Evolutionary conservation across 2,797 vertebrate genomes (phyloP), one percentile per base, ranked within the genome.

Genomic region (Benthosema pterotum): DNA sequence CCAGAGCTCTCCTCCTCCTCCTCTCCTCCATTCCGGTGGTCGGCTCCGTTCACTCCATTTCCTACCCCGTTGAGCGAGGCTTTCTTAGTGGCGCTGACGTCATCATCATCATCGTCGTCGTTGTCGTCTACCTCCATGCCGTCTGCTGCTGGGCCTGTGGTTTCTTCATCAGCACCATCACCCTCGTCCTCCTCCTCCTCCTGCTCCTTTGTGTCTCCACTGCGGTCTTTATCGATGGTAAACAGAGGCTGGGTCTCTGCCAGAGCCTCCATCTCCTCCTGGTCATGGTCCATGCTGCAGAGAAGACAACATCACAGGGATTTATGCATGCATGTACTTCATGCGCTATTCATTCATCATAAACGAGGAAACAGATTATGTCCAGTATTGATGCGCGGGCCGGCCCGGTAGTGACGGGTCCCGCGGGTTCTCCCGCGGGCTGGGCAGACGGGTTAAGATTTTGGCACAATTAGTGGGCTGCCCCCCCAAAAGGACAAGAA

Each of bases 191-290:
- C 54, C 32, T 85, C 74, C 0, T 83, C 77, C 0, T 57, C 51
- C 0, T 22, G 57, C 0, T 78, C 67, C 6, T 55, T 28, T 48
- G 15, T 14, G n/a, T 5, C 19, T 9, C 52, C 53, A 8, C 11
- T 14, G 1, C 66, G 25, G 42, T 73, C 74, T 57, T 80, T 86
- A 71, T 92, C 85, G 0, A 84, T 63, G 1, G 57, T 49, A 3
- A 91, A 90, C 17, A 83, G 57, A 3, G 79, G 77, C 13, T 59
- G 66, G 14, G 38, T 12, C 48, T 64, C 54, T 14, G 68, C 57
- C 3, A 87, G 69, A 25, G 87, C 82, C 42, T 78, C 16, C 0
- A 79, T 87, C 53, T 93, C 91, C 92, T 93, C 93, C 53, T 93
- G 91, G 91, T 93, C 93, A 13, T 83, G 83, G 57, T 51, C 79